These are phyloP conservation scores for Thalassophryne amazonica DNA, from an alignment of 2,797 vertebrate genomes.

Conservation along the genomic window DNA sequence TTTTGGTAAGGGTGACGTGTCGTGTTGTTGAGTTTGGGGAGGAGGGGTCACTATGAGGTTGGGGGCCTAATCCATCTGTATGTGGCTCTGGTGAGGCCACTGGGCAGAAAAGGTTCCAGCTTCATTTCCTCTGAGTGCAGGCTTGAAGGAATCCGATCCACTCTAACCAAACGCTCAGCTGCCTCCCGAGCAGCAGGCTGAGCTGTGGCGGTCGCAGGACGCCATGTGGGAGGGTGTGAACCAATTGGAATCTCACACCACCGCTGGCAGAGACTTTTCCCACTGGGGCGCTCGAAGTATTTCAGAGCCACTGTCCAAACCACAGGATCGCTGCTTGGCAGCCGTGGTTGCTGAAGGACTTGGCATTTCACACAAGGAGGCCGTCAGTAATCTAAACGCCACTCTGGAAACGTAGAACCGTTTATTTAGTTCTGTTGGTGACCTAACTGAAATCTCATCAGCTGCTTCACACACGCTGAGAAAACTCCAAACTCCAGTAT, in stretches of 20 bases:
- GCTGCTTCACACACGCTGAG: no score
- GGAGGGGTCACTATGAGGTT: no score
- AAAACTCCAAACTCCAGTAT: no score
- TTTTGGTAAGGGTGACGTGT: no score
- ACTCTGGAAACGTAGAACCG: not conserved
- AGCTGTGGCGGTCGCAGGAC: not conserved
- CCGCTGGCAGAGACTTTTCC: slow-evolving; percentile 15
- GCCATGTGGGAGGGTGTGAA: slow-evolving; percentile 48
- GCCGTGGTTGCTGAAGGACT: not conserved
- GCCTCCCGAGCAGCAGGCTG: not conserved
- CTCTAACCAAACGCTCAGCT: not conserved
- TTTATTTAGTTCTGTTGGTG: not conserved
- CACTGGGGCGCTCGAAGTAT: slow-evolving; percentile 10
- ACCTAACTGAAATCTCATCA: no score
- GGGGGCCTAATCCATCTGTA: no score
- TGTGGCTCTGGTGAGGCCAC: no score
- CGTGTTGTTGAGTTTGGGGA: no score
- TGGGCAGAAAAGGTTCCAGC: not conserved
- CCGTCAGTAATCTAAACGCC: not conserved
- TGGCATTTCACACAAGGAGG: slow-evolving; percentile 6
- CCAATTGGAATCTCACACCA: slow-evolving; percentile 50
- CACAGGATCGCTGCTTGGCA: slow-evolving; percentile 23
- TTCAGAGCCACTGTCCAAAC: slow-evolving; percentile 29
- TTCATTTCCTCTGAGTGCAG: slow-evolving; percentile 3
- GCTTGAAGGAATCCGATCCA: slow-evolving; percentile 20